Conservation (phyloP, 2,113 vertebrate genomes). For the Echinops telfairi region DNA sequence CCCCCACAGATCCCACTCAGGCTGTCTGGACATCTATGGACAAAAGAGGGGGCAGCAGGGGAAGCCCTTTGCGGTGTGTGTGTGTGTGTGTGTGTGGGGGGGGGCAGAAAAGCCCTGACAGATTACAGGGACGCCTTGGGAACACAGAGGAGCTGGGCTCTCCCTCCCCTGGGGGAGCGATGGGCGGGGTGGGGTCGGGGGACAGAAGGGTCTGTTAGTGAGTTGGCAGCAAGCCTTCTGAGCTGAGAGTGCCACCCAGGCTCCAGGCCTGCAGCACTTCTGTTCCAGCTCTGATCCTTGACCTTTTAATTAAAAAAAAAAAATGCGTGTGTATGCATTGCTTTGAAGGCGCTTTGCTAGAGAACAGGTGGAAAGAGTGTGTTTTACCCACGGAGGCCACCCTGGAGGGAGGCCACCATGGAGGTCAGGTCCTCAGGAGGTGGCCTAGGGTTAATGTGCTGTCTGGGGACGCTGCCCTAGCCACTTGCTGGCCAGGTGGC, state of each 20-base stretch:
- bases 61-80: background rate
- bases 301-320: background rate
- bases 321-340: background rate
- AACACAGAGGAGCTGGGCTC: background rate
- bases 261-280: background rate
- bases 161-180: background rate
- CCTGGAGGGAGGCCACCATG: background rate
- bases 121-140: fast-evolving
- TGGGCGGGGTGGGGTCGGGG: background rate
- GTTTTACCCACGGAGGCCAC: background rate
- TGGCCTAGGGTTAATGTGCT: background rate
- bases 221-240: background rate
- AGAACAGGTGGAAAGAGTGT: constrained; percentile 52
- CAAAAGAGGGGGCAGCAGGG: background rate
- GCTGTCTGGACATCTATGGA: background rate
- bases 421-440: background rate
- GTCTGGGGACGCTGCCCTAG: background rate
- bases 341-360: constrained; percentile 6
- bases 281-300: background rate
- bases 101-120: background rate
- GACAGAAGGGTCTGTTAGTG: background rate
- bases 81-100: background rate
- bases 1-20: no score
- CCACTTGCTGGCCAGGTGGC: background rate
- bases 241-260: background rate